A percentile compares a stretch with the other conserved stretches of the same genome.
Evolutionary conservation across 2,888 invertebrate genomes (phyloP).

Genomic region (Orgyia antiqua): DNA sequence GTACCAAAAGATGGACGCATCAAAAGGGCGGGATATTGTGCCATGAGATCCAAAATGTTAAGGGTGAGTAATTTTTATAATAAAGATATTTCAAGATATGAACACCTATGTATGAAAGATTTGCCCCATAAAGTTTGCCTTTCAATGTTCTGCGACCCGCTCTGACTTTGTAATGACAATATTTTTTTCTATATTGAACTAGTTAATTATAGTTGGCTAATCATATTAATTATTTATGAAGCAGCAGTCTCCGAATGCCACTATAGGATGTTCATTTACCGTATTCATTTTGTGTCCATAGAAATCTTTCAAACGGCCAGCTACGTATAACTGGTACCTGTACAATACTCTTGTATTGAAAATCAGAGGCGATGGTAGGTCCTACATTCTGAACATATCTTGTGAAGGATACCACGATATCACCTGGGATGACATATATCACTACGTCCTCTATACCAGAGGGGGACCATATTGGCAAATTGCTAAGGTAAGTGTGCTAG

Average conservation of each 20-base stretch:
- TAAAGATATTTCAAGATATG: too few relatives aligned
- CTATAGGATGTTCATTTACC: too few relatives aligned
- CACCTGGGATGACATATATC: slow-evolving; percentile 92
- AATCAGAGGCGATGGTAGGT: slow-evolving; percentile 95
- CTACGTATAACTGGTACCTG: slow-evolving; percentile 84
- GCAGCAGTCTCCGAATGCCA: too few relatives aligned
- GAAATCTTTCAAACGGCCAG: slow-evolving; percentile 89
- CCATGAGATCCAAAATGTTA: slow-evolving; percentile 82
- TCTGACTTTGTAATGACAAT: too few relatives aligned
- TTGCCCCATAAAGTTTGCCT: too few relatives aligned
- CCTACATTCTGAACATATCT: slow-evolving; percentile 89
- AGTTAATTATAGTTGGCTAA: too few relatives aligned
- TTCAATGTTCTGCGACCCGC: too few relatives aligned
- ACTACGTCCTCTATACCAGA: slow-evolving; percentile 92
- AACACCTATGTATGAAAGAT: too few relatives aligned
- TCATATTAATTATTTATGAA: too few relatives aligned
- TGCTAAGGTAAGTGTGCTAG: slow-evolving; percentile 81
- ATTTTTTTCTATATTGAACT: too few relatives aligned
- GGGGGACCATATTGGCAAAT: slow-evolving; percentile 99
- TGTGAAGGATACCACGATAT: slow-evolving; percentile 88
- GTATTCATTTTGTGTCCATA: too few relatives aligned
- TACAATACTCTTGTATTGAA: slow-evolving; percentile 88
- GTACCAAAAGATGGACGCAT: slow-evolving; percentile 89
- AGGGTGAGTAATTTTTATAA: slow-evolving; percentile 74
- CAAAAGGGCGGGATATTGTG: slow-evolving; percentile 89